These are phyloP conservation scores for Liasis olivaceus DNA, from an alignment of 2,797 vertebrate genomes.

Conservation along the genomic window DNA sequence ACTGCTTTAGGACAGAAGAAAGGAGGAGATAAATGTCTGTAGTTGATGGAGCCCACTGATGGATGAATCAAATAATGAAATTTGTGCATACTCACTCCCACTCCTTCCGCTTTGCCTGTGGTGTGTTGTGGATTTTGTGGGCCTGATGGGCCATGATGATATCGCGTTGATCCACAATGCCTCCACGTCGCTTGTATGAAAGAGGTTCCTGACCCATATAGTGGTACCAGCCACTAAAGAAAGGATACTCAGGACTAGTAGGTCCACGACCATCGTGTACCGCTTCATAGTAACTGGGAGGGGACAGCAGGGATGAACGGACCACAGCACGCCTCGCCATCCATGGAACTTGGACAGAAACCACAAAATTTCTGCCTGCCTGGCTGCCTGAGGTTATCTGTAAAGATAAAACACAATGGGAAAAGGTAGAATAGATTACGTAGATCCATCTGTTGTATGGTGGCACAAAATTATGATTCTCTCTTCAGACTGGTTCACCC, in stretches of 20 bases:
- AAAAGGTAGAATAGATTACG: not conserved
- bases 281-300: conserved; percentile 56
- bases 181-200: conserved; percentile 78
- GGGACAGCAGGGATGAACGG: conserved; percentile 46
- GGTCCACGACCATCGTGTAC: conserved; percentile 69
- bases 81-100: conserved; percentile 84
- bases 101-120: conserved; percentile 84
- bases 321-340: conserved; percentile 31
- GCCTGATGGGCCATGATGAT: conserved; percentile 87
- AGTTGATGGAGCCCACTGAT: not conserved
- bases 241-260: conserved; percentile 37
- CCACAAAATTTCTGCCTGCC: conserved; percentile 65
- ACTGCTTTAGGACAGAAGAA: not conserved
- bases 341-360: conserved; percentile 58
- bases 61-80: not conserved
- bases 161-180: conserved; percentile 84
- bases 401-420: not conserved
- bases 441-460: not conserved
- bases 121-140: conserved; percentile 86
- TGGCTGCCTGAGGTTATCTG: conserved; percentile 49
- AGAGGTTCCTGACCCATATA: conserved; percentile 73
- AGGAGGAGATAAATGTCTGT: not conserved
- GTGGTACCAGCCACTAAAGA: conserved; percentile 37
- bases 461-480: not conserved
- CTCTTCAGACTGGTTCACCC: not conserved